A percentile compares a stretch with the other conserved stretches of the same genome.
Conservation (phyloP, 2,888 invertebrate genomes). For the Stenoptilia bipunctidactyla region DNA sequence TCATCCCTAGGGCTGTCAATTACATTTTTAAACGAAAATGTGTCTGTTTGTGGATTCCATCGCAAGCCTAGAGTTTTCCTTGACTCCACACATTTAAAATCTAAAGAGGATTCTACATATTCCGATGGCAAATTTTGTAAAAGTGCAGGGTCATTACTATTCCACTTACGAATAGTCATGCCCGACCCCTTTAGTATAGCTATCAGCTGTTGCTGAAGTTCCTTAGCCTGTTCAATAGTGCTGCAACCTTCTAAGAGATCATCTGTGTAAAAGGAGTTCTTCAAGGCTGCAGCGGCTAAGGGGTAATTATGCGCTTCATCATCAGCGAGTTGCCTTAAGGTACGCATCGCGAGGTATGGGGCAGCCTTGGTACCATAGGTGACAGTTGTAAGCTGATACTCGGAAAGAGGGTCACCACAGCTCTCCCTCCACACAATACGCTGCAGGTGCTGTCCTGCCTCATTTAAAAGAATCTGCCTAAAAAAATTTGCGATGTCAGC, state of each 20-base stretch:
- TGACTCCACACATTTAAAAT: conserved; percentile 7
- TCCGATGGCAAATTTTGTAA: conserved; percentile 4
- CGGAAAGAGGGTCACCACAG: neutral
- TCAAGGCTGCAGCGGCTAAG: neutral
- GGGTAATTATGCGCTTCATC: neutral
- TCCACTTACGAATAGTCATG: conserved; percentile 12
- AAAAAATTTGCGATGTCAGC: conserved; percentile 7
- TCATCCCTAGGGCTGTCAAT: neutral
- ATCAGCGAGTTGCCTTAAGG: conserved; percentile 3
- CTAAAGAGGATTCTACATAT: conserved; percentile 1
- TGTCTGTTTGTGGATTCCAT: conserved; percentile 8
- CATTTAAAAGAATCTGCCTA: conserved; percentile 1
- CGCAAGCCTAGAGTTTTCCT: conserved; percentile 10
- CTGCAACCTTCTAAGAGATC: conserved; percentile 2
- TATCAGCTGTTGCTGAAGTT: conserved; percentile 4
- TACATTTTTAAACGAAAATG: conserved; percentile 5
- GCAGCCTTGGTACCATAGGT: conserved; percentile 6
- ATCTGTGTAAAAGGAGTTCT: conserved; percentile 7
- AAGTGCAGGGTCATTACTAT: conserved; percentile 8
- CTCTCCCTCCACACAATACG: neutral
- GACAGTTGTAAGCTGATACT: conserved; percentile 4
- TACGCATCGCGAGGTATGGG: conserved; percentile 7
- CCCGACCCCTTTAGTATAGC: conserved; percentile 7
- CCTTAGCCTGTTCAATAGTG: neutral
- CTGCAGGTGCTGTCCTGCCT: neutral